These are phyloP conservation scores for Agriopis marginaria DNA, from an alignment of 2,888 invertebrate species.

Conservation along the genomic window DNA sequence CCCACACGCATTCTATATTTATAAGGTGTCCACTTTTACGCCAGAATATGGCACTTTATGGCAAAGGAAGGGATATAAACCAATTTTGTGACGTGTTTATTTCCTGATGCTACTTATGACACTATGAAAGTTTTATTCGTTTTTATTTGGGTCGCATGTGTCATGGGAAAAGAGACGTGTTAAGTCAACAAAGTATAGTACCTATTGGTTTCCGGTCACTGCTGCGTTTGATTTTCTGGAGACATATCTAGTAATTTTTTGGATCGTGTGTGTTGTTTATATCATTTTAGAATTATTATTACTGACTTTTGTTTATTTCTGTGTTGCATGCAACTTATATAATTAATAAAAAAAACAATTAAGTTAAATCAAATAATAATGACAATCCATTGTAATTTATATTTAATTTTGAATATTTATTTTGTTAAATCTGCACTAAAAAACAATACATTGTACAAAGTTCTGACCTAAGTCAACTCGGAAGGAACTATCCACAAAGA, in stretches of 20 bases:
- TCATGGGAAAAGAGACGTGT: constrained; percentile 7
- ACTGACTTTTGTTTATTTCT: no score
- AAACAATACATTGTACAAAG: no score
- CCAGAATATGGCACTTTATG: constrained; percentile 37
- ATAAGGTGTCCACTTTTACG: constrained; percentile 36
- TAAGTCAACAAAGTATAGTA: background rate
- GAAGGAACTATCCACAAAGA: no score
- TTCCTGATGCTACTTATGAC: constrained; percentile 22
- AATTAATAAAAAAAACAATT: no score
- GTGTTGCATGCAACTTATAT: no score
- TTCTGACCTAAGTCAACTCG: no score
- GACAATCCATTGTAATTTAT: no score
- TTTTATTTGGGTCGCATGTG: constrained; percentile 32
- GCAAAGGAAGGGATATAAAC: constrained; percentile 39
- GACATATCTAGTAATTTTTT: background rate
- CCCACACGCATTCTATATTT: constrained; percentile 33
- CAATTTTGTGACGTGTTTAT: constrained; percentile 47
- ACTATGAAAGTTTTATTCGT: constrained; percentile 31
- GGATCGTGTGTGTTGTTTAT: no score
- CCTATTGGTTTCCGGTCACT: constrained; percentile 1
- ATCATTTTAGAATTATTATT: no score
- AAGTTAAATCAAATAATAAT: no score
- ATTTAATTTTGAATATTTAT: no score
- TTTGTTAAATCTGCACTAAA: no score
- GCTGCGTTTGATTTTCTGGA: background rate